A percentile compares a stretch with the other conserved stretches of the same genome.
Evolutionary conservation across 2,113 vertebrate species (phyloP).

Genomic region (Xenopus tropicalis): DNA sequence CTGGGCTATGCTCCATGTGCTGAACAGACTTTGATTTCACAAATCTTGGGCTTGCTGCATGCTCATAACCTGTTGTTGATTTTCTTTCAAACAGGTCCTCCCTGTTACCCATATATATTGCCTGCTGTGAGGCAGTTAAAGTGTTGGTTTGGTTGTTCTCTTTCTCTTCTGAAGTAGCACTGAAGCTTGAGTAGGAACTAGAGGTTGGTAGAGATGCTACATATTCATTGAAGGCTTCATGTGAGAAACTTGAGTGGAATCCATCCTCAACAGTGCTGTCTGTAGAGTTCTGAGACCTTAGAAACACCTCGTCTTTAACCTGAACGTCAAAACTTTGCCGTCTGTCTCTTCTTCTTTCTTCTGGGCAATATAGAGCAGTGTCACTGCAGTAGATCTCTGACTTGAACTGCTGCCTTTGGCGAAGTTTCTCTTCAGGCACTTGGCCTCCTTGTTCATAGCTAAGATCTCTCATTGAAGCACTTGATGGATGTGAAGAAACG

Average conservation of each 20-base stretch:
- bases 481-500: conserved; percentile 77
- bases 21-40: conserved; percentile 73
- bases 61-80: conserved; percentile 69
- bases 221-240: conserved; percentile 75
- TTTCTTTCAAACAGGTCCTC: conserved; percentile 77
- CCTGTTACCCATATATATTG: conserved; percentile 79
- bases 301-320: conserved; percentile 64
- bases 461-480: conserved; percentile 66
- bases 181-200: conserved; percentile 92
- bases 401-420: conserved; percentile 74
- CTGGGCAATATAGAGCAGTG: conserved; percentile 87
- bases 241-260: conserved; percentile 76
- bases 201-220: conserved; percentile 78
- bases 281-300: conserved; percentile 78
- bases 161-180: conserved; percentile 84
- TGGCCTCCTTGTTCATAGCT: conserved; percentile 63
- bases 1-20: conserved; percentile 71
- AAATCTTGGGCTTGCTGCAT: conserved; percentile 68
- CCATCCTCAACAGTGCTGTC: conserved; percentile 81
- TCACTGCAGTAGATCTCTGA: conserved; percentile 89
- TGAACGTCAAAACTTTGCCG: conserved; percentile 81
- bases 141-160: conserved; percentile 76
- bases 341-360: conserved; percentile 77
- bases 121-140: conserved; percentile 84
- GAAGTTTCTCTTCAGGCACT: conserved; percentile 67